Conservation (phyloP, 2,888 invertebrate species). For the Parnassius glacialis region DNA sequence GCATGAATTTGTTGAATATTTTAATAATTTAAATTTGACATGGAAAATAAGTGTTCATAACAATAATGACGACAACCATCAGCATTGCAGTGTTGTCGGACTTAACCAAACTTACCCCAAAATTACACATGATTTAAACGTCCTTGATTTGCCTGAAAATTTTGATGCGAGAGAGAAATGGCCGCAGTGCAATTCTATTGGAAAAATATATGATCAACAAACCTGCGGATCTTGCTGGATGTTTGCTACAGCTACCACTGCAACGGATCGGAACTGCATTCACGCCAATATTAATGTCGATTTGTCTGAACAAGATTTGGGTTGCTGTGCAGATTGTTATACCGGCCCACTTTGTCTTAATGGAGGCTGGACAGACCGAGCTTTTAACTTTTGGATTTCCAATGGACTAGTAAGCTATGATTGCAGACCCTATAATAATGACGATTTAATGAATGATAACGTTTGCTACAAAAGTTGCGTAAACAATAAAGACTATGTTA, state of each 20-base stretch:
- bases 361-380: slow-evolving; percentile 2
- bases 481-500: slow-evolving; percentile 79
- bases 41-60: slow-evolving; percentile 2
- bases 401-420: slow-evolving; percentile 11
- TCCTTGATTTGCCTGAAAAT: slow-evolving; percentile 4
- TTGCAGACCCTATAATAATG: slow-evolving; percentile 16
- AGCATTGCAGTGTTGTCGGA: slow-evolving; percentile 10
- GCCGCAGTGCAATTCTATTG: slow-evolving; percentile 87
- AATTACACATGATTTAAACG: slow-evolving; percentile 4
- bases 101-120: not conserved
- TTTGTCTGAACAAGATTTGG: slow-evolving; percentile 86
- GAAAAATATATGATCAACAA: slow-evolving; percentile 86
- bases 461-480: slow-evolving; percentile 83
- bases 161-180: slow-evolving; percentile 80
- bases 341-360: not conserved
- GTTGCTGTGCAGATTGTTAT: slow-evolving; percentile 79
- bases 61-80: not conserved
- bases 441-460: slow-evolving; percentile 23
- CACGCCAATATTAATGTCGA: slow-evolving; percentile 83
- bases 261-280: slow-evolving; percentile 90
- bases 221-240: slow-evolving; percentile 93
- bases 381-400: slow-evolving; percentile 12
- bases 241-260: slow-evolving; percentile 89
- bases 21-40: slow-evolving; percentile 17
- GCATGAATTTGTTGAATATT: slow-evolving; percentile 17